phyloP scores from a whole-genome alignment of 2,797 vertebrate species.

The Sebastes vulpes region DNA sequence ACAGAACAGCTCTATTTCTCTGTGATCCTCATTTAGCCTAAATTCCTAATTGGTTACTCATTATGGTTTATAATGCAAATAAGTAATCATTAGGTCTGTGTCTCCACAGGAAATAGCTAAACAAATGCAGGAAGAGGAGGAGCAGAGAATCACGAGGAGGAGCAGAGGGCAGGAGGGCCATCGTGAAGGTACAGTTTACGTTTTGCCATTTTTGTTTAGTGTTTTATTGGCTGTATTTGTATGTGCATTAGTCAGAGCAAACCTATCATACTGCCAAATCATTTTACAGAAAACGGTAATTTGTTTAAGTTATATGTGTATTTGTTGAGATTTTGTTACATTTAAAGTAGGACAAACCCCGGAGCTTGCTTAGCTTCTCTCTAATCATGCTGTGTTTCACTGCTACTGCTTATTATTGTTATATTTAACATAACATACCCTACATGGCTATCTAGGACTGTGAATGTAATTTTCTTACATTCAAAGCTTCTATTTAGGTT shows the following conservation, averaged over 20 bases:
- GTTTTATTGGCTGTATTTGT: neutral
- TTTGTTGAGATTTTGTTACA: neutral
- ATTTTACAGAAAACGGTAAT: neutral
- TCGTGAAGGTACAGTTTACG: constrained; percentile 66
- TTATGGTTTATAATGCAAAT: neutral
- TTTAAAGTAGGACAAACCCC: neutral
- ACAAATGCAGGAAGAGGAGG: constrained; percentile 85
- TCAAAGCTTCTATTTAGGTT: neutral
- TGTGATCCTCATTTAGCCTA: neutral
- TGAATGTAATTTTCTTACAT: neutral
- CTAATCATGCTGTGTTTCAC: neutral
- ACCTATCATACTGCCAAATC: neutral
- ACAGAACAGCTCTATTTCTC: neutral
- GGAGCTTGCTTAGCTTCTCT: neutral
- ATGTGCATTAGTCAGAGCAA: neutral
- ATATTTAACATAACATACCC: neutral
- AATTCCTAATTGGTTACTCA: neutral
- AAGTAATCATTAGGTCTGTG: neutral
- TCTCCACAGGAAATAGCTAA: constrained; percentile 86
- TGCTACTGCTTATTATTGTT: neutral
- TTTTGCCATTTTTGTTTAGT: neutral
- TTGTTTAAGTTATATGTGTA: neutral
- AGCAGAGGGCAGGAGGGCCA: constrained; percentile 54
- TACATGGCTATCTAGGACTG: rapidly evolving
- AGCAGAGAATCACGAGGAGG: constrained; percentile 57